Conservation (phyloP, 2,888 invertebrate genomes). For the Hymenopus coronatus region DNA sequence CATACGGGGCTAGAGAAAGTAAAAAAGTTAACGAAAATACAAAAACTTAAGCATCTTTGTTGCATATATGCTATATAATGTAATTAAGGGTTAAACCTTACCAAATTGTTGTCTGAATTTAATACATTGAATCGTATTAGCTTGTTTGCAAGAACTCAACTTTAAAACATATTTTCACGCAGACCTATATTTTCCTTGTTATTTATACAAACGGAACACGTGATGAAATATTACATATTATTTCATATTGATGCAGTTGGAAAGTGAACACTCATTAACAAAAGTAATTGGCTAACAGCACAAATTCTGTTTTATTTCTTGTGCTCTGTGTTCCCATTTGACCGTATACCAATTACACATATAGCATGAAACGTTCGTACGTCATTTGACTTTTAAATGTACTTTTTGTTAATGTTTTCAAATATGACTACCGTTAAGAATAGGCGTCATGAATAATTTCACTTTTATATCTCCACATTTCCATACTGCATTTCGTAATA, state of each 20-base stretch:
- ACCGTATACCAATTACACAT: neutral
- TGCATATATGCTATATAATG: too few relatives aligned
- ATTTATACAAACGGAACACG: too few relatives aligned
- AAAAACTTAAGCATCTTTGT: too few relatives aligned
- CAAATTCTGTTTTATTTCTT: neutral
- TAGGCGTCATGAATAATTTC: neutral
- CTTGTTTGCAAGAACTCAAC: too few relatives aligned
- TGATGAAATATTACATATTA: too few relatives aligned
- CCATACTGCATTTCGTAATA: neutral
- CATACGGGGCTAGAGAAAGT: too few relatives aligned
- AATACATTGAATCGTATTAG: too few relatives aligned
- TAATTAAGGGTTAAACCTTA: too few relatives aligned
- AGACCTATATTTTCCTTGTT: too few relatives aligned
- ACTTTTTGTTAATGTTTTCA: neutral
- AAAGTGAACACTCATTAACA: neutral
- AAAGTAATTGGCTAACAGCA: neutral
- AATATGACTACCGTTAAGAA: neutral
- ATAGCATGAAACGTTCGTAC: neutral
- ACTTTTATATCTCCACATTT: neutral
- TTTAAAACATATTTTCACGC: too few relatives aligned
- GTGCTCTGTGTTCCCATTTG: neutral
- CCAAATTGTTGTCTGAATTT: too few relatives aligned
- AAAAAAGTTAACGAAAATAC: too few relatives aligned
- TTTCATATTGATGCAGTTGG: neutral
- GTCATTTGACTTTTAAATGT: neutral